Percentiles rank a stretch among this genome's conserved stretches.
Evolutionary conservation across 2,113 vertebrate genomes (phyloP).

Genomic region (Spheniscus mendiculus): DNA sequence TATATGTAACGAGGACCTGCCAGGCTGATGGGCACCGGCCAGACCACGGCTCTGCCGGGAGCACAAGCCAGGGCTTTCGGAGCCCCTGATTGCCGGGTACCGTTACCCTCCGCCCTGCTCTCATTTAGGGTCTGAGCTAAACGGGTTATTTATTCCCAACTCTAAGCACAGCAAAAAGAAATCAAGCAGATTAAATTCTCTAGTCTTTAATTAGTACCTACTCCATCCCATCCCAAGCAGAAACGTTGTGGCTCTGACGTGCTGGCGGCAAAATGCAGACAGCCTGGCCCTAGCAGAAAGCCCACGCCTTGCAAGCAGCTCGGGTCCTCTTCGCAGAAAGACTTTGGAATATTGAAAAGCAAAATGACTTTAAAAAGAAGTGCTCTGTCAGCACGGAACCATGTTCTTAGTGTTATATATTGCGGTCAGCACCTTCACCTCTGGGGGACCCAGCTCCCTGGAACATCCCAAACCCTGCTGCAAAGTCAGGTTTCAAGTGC

Average conservation of each 20-base stretch:
- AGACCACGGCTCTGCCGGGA: neutral
- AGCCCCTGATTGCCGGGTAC: neutral
- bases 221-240: neutral
- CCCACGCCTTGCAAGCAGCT: fast-evolving
- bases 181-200: neutral
- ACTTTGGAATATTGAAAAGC: neutral
- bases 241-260: fast-evolving
- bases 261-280: neutral
- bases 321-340: neutral
- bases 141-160: neutral
- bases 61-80: fast-evolving
- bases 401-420: fast-evolving
- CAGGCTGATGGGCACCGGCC: neutral
- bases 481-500: fast-evolving
- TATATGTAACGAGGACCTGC: fast-evolving
- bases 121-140: neutral
- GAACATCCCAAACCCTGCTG: neutral
- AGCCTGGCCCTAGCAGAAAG: neutral
- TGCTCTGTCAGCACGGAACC: neutral
- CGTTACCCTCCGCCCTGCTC: neutral
- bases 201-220: neutral
- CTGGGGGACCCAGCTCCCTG: fast-evolving
- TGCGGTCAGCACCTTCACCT: fast-evolving
- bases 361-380: neutral
- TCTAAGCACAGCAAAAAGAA: neutral